These are phyloP conservation scores for Gobio gobio DNA, from an alignment of 2,113 vertebrate genomes.

Conservation along the genomic window DNA sequence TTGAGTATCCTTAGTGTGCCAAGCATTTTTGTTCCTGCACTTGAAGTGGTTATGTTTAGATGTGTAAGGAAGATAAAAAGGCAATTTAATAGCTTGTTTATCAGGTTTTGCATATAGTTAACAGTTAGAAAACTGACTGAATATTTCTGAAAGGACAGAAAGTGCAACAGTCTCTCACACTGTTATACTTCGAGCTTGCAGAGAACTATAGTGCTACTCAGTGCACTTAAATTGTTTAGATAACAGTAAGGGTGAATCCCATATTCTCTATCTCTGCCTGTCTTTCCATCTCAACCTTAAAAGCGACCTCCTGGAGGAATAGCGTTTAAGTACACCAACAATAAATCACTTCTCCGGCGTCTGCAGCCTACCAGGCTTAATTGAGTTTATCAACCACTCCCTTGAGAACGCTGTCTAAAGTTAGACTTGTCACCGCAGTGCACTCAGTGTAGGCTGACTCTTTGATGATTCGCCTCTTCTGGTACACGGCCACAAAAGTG, in stretches of 20 bases:
- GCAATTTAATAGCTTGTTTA: not conserved
- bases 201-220: not conserved
- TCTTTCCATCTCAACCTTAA: constrained; percentile 18
- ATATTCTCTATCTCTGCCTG: constrained; percentile 1
- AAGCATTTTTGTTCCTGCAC: not conserved
- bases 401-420: constrained; percentile 69
- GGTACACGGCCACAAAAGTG: constrained; percentile 45
- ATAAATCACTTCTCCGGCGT: constrained; percentile 72
- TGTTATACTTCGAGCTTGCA: not conserved
- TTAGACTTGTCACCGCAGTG: constrained; percentile 61
- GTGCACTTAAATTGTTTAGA: not conserved
- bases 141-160: not conserved
- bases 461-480: constrained; percentile 67
- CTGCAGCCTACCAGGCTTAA: constrained; percentile 64
- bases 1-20: not conserved
- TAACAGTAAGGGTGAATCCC: constrained; percentile 36
- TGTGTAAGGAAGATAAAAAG: not conserved
- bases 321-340: constrained; percentile 62
- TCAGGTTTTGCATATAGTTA: not conserved
- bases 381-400: constrained; percentile 73
- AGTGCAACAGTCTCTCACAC: not conserved
- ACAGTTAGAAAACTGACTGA: not conserved
- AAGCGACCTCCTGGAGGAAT: constrained; percentile 59
- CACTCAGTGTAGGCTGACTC: constrained; percentile 52
- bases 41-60: not conserved